These are phyloP conservation scores for Ricordea florida DNA, from an alignment of 92 coral and sea anemone species.

Conservation along the genomic window DNA sequence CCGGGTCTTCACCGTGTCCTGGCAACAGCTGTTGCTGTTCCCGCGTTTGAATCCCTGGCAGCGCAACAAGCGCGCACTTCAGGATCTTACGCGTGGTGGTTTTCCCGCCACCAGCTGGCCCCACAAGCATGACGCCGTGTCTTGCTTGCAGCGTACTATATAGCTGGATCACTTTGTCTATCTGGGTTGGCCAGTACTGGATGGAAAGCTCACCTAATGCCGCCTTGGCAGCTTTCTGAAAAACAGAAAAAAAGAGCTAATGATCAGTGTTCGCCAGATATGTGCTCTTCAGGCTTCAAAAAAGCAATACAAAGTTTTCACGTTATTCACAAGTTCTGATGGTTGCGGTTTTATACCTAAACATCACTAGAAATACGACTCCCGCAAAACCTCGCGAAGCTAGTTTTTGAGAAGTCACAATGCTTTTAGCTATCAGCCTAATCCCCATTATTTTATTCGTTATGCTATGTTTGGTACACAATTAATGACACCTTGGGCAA, in stretches of 20 bases:
- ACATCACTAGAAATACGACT: no score
- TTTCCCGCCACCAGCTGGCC: conserved; percentile 98
- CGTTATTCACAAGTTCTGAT: no score
- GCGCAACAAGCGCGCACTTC: conserved; percentile 78
- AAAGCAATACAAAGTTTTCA: no score
- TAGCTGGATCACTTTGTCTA: conserved; percentile 81
- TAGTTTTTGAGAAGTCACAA: no score
- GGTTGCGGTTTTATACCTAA: no score
- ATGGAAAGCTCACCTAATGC: conserved; percentile 80
- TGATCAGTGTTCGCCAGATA: no score
- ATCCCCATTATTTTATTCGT: no score
- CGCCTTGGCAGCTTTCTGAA: conserved; percentile 72
- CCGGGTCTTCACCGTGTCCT: conserved; percentile 53
- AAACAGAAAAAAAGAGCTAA: background rate
- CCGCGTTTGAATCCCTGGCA: conserved; percentile 74
- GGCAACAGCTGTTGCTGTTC: conserved; percentile 33
- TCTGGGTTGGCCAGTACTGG: conserved; percentile 79
- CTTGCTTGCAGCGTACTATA: conserved; percentile 85
- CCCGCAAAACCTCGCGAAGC: no score
- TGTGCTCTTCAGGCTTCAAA: no score
- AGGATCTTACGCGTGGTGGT: conserved; percentile 89
- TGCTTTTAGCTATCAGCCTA: no score
- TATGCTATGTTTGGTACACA: no score
- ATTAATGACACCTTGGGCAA: no score
- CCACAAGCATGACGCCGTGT: conserved; percentile 90